A percentile compares a stretch with the other conserved stretches of the same genome.
phyloP scores from a whole-genome alignment of 2,113 vertebrate species.

The Varanus salvator region DNA sequence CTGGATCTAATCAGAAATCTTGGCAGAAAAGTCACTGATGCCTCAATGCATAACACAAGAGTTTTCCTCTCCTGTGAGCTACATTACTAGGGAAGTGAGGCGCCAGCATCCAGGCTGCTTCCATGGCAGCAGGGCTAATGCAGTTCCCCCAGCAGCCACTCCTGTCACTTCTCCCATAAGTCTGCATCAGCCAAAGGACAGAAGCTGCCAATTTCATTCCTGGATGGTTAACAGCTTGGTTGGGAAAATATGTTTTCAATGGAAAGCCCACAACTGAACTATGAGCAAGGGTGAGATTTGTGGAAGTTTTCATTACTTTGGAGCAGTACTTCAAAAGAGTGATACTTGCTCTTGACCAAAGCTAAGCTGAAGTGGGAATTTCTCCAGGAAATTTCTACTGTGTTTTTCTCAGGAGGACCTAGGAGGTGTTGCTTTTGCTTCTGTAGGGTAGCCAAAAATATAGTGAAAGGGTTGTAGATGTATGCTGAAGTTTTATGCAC shows the following conservation, averaged over 20 bases:
- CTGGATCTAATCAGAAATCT: background rate
- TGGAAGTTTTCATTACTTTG: background rate
- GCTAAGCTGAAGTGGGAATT: background rate
- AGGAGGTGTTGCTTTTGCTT: background rate
- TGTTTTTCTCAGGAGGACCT: background rate
- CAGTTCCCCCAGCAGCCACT: slow-evolving; percentile 46
- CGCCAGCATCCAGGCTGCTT: slow-evolving; percentile 11
- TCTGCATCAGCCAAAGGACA: slow-evolving; percentile 60
- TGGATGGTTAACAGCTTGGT: slow-evolving; percentile 12
- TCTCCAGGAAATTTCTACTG: background rate
- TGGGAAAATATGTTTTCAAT: slow-evolving; percentile 27
- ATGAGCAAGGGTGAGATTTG: background rate
- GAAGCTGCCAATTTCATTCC: slow-evolving; percentile 50
- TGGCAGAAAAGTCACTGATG: background rate
- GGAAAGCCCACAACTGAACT: background rate
- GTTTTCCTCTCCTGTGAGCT: slow-evolving; percentile 1
- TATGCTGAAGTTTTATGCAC: background rate
- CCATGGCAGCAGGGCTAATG: slow-evolving; percentile 11
- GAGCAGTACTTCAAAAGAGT: background rate
- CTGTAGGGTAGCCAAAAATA: background rate
- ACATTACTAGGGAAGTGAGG: background rate
- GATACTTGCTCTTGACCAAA: background rate
- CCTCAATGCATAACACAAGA: background rate
- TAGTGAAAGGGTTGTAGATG: background rate
- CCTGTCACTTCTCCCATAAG: slow-evolving; percentile 55